Percentiles rank a stretch among this genome's conserved stretches.
phyloP scores from a whole-genome alignment of 2,888 invertebrate genomes.

The Pheosia gnoma region DNA sequence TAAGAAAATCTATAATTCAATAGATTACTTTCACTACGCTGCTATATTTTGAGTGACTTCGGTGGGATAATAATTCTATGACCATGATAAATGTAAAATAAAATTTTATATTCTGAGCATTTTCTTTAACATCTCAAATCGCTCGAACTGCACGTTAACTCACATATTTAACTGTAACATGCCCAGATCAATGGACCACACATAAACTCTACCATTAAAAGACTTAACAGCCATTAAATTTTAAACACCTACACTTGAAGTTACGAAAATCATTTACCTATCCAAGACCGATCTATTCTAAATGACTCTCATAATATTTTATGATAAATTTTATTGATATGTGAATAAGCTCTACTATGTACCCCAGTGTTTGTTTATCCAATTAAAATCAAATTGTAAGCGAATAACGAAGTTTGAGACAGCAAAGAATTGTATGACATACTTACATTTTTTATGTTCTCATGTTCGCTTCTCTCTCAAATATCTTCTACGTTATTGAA shows the following conservation, averaged over 20 bases:
- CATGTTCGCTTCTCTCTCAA: no score
- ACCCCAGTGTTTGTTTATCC: not conserved
- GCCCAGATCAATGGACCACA: constrained; percentile 18
- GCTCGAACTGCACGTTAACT: not conserved
- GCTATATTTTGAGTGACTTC: no score
- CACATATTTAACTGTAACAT: not conserved
- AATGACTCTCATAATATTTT: constrained; percentile 34
- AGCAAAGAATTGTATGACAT: not conserved
- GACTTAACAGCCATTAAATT: constrained; percentile 25
- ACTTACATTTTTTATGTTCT: not conserved
- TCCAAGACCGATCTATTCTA: constrained; percentile 16
- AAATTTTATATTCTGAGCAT: not conserved
- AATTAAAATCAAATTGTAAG: not conserved
- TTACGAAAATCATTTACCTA: constrained; percentile 38
- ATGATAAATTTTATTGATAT: constrained; percentile 31
- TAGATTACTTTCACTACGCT: no score
- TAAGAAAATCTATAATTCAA: no score
- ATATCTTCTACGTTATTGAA: no score
- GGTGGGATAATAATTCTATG: no score
- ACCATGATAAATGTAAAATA: no score
- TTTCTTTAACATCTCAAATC: constrained; percentile 4
- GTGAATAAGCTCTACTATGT: not conserved
- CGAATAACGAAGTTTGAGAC: not conserved
- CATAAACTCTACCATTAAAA: constrained; percentile 12
- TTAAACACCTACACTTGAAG: constrained; percentile 22